Base-by-base conservation (phyloP, 2,113 vertebrate species). In the Saiga tatarica region DNA sequence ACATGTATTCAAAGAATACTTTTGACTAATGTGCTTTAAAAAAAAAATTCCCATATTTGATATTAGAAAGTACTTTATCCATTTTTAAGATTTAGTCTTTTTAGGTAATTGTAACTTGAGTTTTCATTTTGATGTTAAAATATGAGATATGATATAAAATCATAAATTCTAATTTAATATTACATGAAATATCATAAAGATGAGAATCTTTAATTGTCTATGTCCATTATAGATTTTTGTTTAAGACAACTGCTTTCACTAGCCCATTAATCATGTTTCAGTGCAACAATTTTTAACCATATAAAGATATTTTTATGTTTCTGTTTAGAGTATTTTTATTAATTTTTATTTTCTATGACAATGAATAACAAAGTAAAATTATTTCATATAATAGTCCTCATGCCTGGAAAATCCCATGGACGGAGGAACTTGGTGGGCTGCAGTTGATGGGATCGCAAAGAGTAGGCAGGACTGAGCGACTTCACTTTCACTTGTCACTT, bases 321-420 rank as follows among this genome's bases (percentile, higher is more conserved):
- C 36, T 84, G 17, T 39, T 62, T 93, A 62, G 36, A 33, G n/a
- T 62, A 90, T 78, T 59, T 87, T 26, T 64, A 39, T 83, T 62
- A 64, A 64, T 76, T 91, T 93, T 90, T n/a, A 93, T 90, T 87
- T 87, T 71, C 53, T 87, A 23, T 87, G 47, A 78, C 55, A 94
- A 53, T 64, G n/a, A 62, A 55, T 79, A 76, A 52, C 30, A 16
- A 90, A 64, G 26, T 89, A 64, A 60, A 96, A 36, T 82, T n/a
- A 82, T 62, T 76, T 14, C 53, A 33, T 59, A 83, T 74, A 55
- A 64, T 76, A 78, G 62, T 39, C 14, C 10, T 57, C 23, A 64
- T 17, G 47, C 47, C 47, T 50, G 47, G 47, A 50, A 50, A 50
- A 50, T 50, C 11, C 47, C 47, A 50, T 50, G 12, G 47, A 50